Percentiles rank a stretch among this genome's conserved stretches.
Conservation (phyloP, 1,140 invertebrate genomes). For the Bicyclus anynana region DNA sequence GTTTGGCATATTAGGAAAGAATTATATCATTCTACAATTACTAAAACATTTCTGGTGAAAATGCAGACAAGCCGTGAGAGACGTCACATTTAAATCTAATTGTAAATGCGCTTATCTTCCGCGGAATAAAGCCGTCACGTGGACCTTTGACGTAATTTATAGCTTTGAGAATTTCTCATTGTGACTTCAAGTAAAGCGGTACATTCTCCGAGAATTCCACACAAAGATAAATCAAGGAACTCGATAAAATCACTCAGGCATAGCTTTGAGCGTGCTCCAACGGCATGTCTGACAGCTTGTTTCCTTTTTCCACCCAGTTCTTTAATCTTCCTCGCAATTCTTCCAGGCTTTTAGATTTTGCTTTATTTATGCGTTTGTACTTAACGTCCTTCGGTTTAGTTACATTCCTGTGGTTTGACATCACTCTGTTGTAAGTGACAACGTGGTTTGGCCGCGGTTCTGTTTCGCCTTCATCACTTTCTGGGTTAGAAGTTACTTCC, state of each 20-base stretch:
- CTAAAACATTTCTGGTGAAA: neutral
- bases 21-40: slow-evolving; percentile 18
- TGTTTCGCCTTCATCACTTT: slow-evolving; percentile 58
- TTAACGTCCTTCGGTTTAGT: slow-evolving; percentile 94
- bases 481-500: slow-evolving; percentile 59
- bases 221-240: slow-evolving; percentile 32
- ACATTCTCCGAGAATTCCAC: slow-evolving; percentile 15
- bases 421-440: slow-evolving; percentile 90
- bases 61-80: slow-evolving; percentile 3
- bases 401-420: slow-evolving; percentile 92
- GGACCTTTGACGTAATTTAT: slow-evolving; percentile 11
- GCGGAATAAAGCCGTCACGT: slow-evolving; percentile 11
- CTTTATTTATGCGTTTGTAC: slow-evolving; percentile 93
- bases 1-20: slow-evolving; percentile 25
- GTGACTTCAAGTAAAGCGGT: slow-evolving; percentile 6
- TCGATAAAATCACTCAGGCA: slow-evolving; percentile 45
- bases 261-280: slow-evolving; percentile 75
- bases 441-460: slow-evolving; percentile 78
- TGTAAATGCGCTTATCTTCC: slow-evolving; percentile 17
- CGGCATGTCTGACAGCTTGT: slow-evolving; percentile 76
- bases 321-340: slow-evolving; percentile 88
- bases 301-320: slow-evolving; percentile 90
- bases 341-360: slow-evolving; percentile 92
- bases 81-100: slow-evolving; percentile 5
- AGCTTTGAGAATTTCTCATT: neutral